Conservation (phyloP, 1,140 invertebrate genomes). For the Eciton burchellii region DNA sequence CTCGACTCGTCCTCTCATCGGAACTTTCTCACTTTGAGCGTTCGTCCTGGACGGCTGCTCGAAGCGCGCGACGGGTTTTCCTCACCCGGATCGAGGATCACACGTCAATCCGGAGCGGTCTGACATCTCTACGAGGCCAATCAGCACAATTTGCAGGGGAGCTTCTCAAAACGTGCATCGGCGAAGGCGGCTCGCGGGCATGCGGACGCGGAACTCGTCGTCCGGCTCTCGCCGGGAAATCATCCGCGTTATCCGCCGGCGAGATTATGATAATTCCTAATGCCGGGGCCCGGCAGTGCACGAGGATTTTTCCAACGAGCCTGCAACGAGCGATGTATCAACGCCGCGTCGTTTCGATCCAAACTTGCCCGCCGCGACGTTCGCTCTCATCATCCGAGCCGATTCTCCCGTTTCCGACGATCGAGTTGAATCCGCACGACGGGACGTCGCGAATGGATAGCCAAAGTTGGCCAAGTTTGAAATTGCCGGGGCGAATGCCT, state of each 20-base stretch:
- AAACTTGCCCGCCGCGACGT: conserved; percentile 13
- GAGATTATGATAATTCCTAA: conserved; percentile 81
- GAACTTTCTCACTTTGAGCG: too few relatives aligned
- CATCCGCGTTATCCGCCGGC: conserved; percentile 78
- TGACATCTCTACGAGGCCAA: conserved; percentile 8
- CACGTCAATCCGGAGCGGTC: not conserved
- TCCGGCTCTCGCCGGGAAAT: conserved; percentile 72
- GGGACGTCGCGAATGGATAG: conserved; percentile 45
- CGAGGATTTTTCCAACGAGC: conserved; percentile 64
- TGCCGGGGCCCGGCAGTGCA: conserved; percentile 41
- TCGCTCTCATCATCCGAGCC: not conserved
- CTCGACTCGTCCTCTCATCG: too few relatives aligned
- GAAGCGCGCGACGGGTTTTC: too few relatives aligned
- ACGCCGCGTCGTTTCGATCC: conserved; percentile 38
- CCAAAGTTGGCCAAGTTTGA: too few relatives aligned
- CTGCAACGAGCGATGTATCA: conserved; percentile 53
- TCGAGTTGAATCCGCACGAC: conserved; percentile 39
- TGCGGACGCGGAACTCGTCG: conserved; percentile 64
- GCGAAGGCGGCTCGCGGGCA: not conserved
- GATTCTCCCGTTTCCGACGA: too few relatives aligned
- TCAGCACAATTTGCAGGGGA: conserved; percentile 41
- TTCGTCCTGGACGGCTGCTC: too few relatives aligned
- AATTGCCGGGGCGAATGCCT: too few relatives aligned
- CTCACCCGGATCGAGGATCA: not conserved
- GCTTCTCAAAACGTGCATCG: conserved; percentile 17